Percentiles rank a stretch among this genome's conserved stretches.
These are phyloP conservation scores for Trichacis sp. DNA, from an alignment of 2,888 invertebrate species.

Conservation along the genomic window DNA sequence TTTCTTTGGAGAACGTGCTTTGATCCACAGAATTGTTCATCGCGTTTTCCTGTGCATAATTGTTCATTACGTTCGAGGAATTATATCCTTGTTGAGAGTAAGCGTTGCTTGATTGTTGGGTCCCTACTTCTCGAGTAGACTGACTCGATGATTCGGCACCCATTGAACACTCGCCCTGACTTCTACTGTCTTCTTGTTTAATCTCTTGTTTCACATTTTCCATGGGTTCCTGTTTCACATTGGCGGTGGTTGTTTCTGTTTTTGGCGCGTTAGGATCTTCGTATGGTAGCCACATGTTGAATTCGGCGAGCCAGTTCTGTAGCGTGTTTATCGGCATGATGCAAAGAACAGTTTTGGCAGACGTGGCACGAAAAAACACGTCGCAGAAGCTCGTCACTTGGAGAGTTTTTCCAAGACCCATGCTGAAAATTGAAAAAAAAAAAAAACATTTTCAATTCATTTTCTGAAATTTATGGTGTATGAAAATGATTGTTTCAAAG, in stretches of 20 bases:
- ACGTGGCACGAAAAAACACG: conserved; percentile 91
- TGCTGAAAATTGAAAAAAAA: no score
- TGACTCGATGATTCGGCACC: conserved; percentile 55
- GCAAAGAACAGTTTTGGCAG: conserved; percentile 89
- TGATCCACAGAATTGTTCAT: conserved; percentile 50
- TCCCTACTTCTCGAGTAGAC: conserved; percentile 48
- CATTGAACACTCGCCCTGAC: conserved; percentile 58
- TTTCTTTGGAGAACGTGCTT: no score
- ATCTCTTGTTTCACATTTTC: conserved; percentile 24
- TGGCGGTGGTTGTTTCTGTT: conserved; percentile 14
- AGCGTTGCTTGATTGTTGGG: conserved; percentile 33
- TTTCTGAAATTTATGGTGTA: no score
- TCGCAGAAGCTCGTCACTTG: conserved; percentile 97
- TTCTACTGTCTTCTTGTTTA: conserved; percentile 57
- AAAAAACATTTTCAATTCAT: no score
- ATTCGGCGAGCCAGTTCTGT: conserved; percentile 98
- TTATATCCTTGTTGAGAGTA: conserved; percentile 54
- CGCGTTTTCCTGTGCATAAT: conserved; percentile 50
- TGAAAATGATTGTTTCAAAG: no score
- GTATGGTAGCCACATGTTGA: conserved; percentile 95
- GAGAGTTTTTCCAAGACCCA: conserved; percentile 99
- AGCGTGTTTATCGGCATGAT: conserved; percentile 99
- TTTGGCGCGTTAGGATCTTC: conserved; percentile 69
- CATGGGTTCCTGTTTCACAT: conserved; percentile 50
- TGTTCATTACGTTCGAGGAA: conserved; percentile 49